phyloP scores from a whole-genome alignment of 2,797 vertebrate species.

The Semotilus atromaculatus region DNA sequence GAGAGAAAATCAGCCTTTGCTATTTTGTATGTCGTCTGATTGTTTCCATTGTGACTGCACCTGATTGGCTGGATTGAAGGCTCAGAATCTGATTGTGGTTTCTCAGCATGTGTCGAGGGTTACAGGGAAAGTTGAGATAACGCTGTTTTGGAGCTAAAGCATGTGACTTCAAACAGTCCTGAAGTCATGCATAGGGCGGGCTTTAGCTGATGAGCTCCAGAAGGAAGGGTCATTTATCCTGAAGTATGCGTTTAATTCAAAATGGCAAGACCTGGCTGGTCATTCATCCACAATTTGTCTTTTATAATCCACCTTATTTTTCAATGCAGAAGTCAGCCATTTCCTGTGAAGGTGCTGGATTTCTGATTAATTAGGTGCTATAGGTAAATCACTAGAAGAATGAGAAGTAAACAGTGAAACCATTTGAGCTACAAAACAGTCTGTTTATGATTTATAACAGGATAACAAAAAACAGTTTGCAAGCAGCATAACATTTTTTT shows the following conservation, averaged over 20 bases:
- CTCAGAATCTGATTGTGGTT: background rate
- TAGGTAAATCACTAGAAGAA: background rate
- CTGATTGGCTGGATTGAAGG: conserved; percentile 36
- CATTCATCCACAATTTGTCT: background rate
- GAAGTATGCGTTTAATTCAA: background rate
- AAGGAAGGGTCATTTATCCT: background rate
- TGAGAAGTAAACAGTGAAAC: background rate
- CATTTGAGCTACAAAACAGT: background rate
- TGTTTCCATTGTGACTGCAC: conserved; percentile 45
- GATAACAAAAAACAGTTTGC: background rate
- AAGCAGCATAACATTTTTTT: background rate
- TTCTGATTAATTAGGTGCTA: background rate
- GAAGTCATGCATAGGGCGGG: background rate
- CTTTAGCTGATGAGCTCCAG: conserved; percentile 3
- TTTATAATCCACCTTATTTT: background rate
- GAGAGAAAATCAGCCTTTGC: conserved; percentile 6
- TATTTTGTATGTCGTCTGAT: conserved; percentile 4
- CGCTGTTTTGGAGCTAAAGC: conserved; percentile 11
- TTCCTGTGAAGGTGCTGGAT: background rate
- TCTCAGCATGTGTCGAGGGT: conserved; percentile 10
- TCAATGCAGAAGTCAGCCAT: background rate
- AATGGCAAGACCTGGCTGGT: background rate
- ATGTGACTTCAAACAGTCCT: conserved; percentile 24
- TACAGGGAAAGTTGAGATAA: background rate
- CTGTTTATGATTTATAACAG: background rate